phyloP scores from a whole-genome alignment of 2,113 vertebrate genomes.

The Heliornis fulica region DNA sequence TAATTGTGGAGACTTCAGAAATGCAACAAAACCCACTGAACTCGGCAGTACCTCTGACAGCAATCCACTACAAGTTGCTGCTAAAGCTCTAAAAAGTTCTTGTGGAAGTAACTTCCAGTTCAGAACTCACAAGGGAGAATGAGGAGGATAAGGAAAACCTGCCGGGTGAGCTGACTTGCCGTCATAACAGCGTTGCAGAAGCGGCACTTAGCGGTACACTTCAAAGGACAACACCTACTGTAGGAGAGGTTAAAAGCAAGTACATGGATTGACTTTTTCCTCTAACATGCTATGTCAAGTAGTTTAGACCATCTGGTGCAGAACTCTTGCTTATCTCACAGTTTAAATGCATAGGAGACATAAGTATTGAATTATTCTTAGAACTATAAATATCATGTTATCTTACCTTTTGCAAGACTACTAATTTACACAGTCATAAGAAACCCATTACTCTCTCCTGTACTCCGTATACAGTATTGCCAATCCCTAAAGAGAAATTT shows the following conservation, averaged over 20 bases:
- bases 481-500: not conserved
- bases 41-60: not conserved
- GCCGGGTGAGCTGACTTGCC: not conserved
- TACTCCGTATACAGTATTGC: not conserved
- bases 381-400: not conserved
- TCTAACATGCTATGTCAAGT: fast-evolving
- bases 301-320: not conserved
- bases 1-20: not conserved
- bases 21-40: not conserved
- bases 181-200: fast-evolving
- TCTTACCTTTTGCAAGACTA: not conserved
- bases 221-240: not conserved
- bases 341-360: not conserved
- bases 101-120: not conserved
- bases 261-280: not conserved
- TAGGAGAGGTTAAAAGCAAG: constrained; percentile 22
- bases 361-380: not conserved
- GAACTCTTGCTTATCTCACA: not conserved
- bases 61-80: not conserved
- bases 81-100: not conserved
- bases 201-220: not conserved
- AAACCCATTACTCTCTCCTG: not conserved
- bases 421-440: not conserved
- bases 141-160: not conserved
- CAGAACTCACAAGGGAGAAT: not conserved